Evolutionary conservation across 2,113 vertebrate genomes (phyloP), one percentile per base, ranked within the genome.

Genomic region (Strix uralensis): DNA sequence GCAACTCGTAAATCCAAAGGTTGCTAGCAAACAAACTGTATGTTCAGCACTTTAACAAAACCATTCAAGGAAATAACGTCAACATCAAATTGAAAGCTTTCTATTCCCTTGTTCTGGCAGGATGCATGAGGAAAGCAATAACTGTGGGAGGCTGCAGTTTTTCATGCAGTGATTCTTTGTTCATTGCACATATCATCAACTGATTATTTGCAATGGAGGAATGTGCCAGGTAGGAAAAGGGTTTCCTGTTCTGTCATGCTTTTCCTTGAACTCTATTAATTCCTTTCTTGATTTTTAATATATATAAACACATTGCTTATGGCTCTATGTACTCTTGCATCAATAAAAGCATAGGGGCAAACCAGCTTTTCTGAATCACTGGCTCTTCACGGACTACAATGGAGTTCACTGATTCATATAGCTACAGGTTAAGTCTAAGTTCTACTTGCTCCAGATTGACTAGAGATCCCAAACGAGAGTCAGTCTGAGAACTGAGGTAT

Each of bases 1-100:
- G 92, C 96, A 96, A 96, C 86, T 96, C 36, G 9, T 96, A 97
- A 96, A 97, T 97, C 96, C 95, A 69, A 88, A 85, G 88, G 91
- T 59, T 92, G 86, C 83, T 87, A 92, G 89, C 77, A 95, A 96
- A 92, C 86, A 96, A 96, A 93, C 77, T 93, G 88, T 96, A 52
- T 0, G 16, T 97, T 96, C 97, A 95, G 95, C 96, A 95, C 88
- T 96, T 96, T 71, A 96, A 92, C 83, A 88, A 96, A 97, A 89
- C 93, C 89, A 78, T 93, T 92, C 92, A 92, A 94, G 92, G 83
- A 96, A 95, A 95, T 71, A 90, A 79, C 26, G 15, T 94, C 86
- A 96, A 62, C 94, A 86, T 89, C 87, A 92, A 80, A 95, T 58
- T 90, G 93, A 95, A 95, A 92, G 81, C 94, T 44, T 92, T 95